These are phyloP conservation scores for Theretra japonica DNA, from an alignment of 2,888 invertebrate genomes.

Conservation along the genomic window DNA sequence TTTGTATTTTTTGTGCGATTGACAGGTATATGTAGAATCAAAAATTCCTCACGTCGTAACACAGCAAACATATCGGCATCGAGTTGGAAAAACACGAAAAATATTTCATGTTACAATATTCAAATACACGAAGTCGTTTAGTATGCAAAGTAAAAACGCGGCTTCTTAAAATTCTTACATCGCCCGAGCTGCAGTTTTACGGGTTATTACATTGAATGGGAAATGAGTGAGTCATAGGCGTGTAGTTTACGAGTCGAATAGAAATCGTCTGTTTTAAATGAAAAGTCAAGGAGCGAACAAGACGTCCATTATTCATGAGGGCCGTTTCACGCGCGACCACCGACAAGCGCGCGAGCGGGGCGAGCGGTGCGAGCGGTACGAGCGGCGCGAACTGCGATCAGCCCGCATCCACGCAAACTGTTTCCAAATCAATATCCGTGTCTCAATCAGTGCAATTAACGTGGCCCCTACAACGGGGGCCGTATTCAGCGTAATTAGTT, in stretches of 20 bases:
- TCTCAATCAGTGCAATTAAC: slow-evolving; percentile 83
- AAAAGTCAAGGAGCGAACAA: slow-evolving; percentile 80
- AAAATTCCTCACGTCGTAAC: background rate
- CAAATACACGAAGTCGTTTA: slow-evolving; percentile 51
- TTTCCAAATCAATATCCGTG: slow-evolving; percentile 82
- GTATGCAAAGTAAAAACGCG: slow-evolving; percentile 64
- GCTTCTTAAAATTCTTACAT: slow-evolving; percentile 75
- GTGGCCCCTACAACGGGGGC: slow-evolving; percentile 64
- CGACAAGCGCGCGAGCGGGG: slow-evolving; percentile 46
- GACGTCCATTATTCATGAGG: slow-evolving; percentile 81
- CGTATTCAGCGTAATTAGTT: slow-evolving; percentile 78
- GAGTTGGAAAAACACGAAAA: slow-evolving; percentile 7
- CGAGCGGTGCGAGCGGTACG: slow-evolving; percentile 34
- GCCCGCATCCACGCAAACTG: slow-evolving; percentile 63
- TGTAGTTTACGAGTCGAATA: slow-evolving; percentile 81
- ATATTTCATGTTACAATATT: slow-evolving; percentile 34
- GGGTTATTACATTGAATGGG: slow-evolving; percentile 80
- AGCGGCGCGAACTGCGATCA: slow-evolving; percentile 35
- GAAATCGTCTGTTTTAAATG: slow-evolving; percentile 83
- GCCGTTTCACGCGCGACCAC: slow-evolving; percentile 70
- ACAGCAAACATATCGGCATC: background rate
- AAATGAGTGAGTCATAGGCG: slow-evolving; percentile 82
- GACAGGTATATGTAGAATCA: background rate
- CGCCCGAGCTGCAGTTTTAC: slow-evolving; percentile 77
- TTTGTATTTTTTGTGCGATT: background rate